Percentiles rank a stretch among this genome's conserved stretches.
Evolutionary conservation across 2,888 invertebrate genomes (phyloP).

Genomic region (Molorchus minor): DNA sequence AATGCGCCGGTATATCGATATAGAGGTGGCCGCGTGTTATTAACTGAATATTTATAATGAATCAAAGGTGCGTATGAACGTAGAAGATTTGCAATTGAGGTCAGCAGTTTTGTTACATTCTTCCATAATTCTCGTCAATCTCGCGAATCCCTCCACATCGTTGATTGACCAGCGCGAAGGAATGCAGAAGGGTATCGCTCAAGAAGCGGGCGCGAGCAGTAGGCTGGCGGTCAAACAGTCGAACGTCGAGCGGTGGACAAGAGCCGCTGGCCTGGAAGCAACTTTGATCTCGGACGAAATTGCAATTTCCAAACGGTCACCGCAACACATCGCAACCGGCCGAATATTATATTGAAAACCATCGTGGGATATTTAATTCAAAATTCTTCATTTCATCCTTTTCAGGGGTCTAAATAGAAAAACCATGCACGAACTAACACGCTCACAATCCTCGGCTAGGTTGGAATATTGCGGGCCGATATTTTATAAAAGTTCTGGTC

Average conservation of each 20-base stretch:
- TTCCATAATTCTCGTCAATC: slow-evolving; percentile 17
- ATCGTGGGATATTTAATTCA: slow-evolving; percentile 58
- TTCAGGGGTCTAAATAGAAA: slow-evolving; percentile 26
- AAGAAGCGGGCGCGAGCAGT: slow-evolving; percentile 32
- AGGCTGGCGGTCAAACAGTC: slow-evolving; percentile 31
- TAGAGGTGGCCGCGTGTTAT: too few relatives aligned
- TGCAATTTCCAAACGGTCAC: slow-evolving; percentile 62
- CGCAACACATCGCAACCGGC: slow-evolving; percentile 56
- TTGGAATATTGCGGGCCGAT: slow-evolving; percentile 9
- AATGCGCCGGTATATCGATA: too few relatives aligned
- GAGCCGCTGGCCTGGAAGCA: slow-evolving; percentile 58
- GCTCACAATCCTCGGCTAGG: slow-evolving; percentile 4
- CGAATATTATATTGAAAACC: slow-evolving; percentile 60
- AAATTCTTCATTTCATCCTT: slow-evolving; percentile 32
- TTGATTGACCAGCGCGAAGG: slow-evolving; percentile 42
- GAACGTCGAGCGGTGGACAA: slow-evolving; percentile 54
- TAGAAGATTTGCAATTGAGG: too few relatives aligned
- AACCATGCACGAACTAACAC: slow-evolving; percentile 30
- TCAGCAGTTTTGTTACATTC: slow-evolving; percentile 4
- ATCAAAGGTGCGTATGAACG: too few relatives aligned
- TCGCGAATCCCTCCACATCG: neutral
- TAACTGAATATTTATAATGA: too few relatives aligned
- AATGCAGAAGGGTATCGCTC: slow-evolving; percentile 44
- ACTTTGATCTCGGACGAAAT: slow-evolving; percentile 62
- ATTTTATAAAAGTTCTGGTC: too few relatives aligned